phyloP scores from a whole-genome alignment of 2,797 vertebrate species.

The Emydoidea blandingii region DNA sequence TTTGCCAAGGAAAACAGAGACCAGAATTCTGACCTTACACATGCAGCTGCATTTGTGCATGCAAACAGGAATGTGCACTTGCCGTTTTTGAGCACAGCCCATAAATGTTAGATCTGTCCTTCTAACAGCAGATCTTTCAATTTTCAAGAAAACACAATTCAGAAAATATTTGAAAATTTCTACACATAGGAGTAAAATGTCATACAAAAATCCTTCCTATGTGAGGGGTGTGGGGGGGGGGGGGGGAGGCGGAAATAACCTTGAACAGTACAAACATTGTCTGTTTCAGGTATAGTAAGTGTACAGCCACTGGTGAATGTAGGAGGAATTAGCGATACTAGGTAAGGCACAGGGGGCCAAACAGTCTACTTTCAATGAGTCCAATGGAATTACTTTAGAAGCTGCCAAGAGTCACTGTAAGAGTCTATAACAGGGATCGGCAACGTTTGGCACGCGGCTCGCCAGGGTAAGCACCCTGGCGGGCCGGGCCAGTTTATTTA shows the following conservation, averaged over 20 bases:
- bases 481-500: no score
- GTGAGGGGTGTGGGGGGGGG: not conserved
- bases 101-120: not conserved
- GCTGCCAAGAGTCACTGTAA: constrained; percentile 64
- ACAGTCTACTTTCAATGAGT: constrained; percentile 7
- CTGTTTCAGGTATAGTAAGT: not conserved
- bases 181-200: constrained; percentile 21
- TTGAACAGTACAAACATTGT: constrained; percentile 1
- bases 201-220: constrained; percentile 31
- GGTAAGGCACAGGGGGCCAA: constrained; percentile 17
- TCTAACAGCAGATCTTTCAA: not conserved
- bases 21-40: not conserved
- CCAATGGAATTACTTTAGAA: constrained; percentile 71
- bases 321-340: constrained; percentile 27
- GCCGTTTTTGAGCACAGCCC: not conserved
- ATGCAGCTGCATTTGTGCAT: not conserved
- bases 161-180: constrained; percentile 40
- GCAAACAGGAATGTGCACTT: not conserved
- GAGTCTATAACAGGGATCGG: constrained; percentile 4
- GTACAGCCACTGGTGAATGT: not conserved
- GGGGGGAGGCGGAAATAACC: no score
- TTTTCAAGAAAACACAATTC: not conserved
- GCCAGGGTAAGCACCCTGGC: no score
- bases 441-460: no score
- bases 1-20: not conserved